phyloP scores from a whole-genome alignment of 2,113 vertebrate genomes.

The Ginglymostoma cirratum region DNA sequence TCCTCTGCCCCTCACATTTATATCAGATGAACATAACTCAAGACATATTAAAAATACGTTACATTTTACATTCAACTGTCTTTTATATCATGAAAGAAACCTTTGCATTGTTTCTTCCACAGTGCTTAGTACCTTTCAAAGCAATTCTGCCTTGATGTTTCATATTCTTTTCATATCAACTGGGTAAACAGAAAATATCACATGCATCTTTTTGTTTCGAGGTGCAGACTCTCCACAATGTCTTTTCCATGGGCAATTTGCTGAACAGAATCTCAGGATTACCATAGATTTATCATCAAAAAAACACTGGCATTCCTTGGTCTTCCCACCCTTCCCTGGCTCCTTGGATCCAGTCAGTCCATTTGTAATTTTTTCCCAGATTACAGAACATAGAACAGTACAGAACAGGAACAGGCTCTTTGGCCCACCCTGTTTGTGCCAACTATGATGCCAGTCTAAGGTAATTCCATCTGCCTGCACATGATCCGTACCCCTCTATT shows the following conservation, averaged over 20 bases:
- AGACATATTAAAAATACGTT: not conserved
- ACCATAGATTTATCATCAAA: not conserved
- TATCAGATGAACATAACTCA: not conserved
- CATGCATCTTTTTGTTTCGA: not conserved
- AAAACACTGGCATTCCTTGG: not conserved
- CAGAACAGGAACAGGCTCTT: too few species aligned
- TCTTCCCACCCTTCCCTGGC: not conserved
- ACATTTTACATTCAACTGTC: conserved; percentile 29
- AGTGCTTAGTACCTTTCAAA: not conserved
- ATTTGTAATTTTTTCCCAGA: not conserved
- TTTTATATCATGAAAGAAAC: not conserved
- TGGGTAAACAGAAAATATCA: conserved; percentile 3
- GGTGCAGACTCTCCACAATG: not conserved
- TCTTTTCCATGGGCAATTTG: not conserved
- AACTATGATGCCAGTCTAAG: too few species aligned
- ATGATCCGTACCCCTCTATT: too few species aligned
- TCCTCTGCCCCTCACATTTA: not conserved
- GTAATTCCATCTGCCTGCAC: too few species aligned
- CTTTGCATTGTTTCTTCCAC: not conserved
- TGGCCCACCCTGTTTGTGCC: too few species aligned
- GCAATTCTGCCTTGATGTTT: not conserved
- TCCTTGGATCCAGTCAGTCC: not conserved
- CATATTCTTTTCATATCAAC: not conserved
- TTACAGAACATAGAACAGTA: too few species aligned
- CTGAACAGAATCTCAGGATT: not conserved